Base-by-base conservation (phyloP, 2,113 vertebrate species). In the Pholis gunnellus region DNA sequence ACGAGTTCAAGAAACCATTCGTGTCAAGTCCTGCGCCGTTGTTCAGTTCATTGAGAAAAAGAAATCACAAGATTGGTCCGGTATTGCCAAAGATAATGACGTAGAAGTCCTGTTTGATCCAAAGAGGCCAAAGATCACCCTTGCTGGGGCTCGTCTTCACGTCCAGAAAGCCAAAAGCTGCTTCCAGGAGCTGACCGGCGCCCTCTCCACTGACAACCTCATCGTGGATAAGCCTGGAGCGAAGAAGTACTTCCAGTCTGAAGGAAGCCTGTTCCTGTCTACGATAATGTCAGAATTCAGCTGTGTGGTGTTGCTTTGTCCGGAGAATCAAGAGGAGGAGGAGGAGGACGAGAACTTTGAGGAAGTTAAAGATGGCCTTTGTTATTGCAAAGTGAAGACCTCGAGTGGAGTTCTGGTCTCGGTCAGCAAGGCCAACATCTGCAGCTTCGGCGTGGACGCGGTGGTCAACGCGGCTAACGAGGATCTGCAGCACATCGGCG, bases 401-500 rank as follows among this genome's bases (percentile, higher is more conserved):
- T 29, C 72, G 6, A 42, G 60, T 61, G 96, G 96, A 9, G 56
- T 96, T 6, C 63, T 77, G 1, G 68, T 98, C 60, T 91, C 85
- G 0, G 97, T 96, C 1, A 93, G 87, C 54, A 93, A 89, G 72
- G 95, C 85, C 0, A 63, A 97, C 72, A 91, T 98, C 90, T 94
- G 93, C 6, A 36, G 3, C 29, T 89, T 96, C 0, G 66, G 14
- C 0, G 95, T 90, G 0, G 97, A 97, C 0, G 96, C 94, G 4
- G 94, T 98, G 38, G 97, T 99, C 70, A 99, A 97, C 6, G 94
- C 96, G 0, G 91, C 97, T 14, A 98, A 97, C 1, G 96, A 97
- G 75, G 82, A 95, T 0, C 87, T 99, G 2, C 77, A 92, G 34
- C 97, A 96, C 85, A 75, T 56, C 0, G 94, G 94, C 0, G 96